Evolutionary conservation across 2,797 vertebrate genomes (phyloP).

Genomic region (Rhynchotus rufescens): DNA sequence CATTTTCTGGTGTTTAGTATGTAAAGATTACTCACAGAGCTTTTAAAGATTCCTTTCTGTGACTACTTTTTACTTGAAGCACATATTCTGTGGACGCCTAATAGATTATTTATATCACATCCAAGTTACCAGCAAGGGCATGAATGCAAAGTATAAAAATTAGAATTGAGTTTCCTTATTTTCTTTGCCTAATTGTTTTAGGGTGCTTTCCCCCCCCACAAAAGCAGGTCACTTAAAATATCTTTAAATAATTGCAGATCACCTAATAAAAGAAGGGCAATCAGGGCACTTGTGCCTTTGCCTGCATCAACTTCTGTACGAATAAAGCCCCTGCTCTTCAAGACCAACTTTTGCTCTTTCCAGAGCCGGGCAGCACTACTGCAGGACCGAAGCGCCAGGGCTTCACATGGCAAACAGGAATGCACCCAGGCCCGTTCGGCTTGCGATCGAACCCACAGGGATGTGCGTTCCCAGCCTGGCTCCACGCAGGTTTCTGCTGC

Average conservation of each 20-base stretch:
- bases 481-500: background rate
- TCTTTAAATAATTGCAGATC: background rate
- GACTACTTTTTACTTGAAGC: background rate
- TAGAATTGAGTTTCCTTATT: background rate
- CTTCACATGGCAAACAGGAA: background rate
- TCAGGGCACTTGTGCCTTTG: background rate
- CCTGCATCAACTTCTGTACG: background rate
- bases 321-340: background rate
- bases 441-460: background rate
- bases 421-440: background rate
- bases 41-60: background rate
- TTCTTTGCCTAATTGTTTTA: conserved; percentile 6
- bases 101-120: background rate
- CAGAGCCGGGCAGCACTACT: background rate
- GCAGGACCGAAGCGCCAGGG: background rate
- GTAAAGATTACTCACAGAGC: background rate
- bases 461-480: background rate
- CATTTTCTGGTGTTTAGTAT: background rate
- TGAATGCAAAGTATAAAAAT: background rate
- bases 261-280: background rate
- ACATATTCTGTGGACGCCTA: background rate
- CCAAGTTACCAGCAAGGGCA: background rate
- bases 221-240: background rate
- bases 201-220: background rate
- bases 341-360: background rate